These are phyloP conservation scores for Yponomeuta malinellus DNA, from an alignment of 2,888 invertebrate genomes.

Conservation along the genomic window DNA sequence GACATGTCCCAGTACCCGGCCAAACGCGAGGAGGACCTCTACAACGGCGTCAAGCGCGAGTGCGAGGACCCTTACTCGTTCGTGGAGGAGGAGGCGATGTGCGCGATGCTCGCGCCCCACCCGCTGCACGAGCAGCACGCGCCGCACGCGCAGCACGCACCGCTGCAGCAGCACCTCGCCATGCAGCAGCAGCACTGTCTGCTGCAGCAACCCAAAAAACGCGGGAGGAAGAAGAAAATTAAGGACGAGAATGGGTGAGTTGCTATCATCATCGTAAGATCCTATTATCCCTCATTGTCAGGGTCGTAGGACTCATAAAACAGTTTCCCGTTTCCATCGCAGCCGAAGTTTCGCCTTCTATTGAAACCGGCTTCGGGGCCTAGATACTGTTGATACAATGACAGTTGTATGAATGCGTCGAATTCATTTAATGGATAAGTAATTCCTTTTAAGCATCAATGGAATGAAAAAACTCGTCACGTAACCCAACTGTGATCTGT, in stretches of 20 bases:
- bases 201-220: slow-evolving; percentile 83
- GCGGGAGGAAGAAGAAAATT: slow-evolving; percentile 91
- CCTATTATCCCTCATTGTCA: not conserved
- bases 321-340: too few species aligned
- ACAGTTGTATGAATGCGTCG: too few species aligned
- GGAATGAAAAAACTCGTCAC: too few species aligned
- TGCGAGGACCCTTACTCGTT: slow-evolving; percentile 90
- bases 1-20: slow-evolving; percentile 58
- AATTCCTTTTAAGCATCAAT: too few species aligned
- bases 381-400: too few species aligned
- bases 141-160: not conserved
- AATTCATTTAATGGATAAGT: too few species aligned
- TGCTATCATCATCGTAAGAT: not conserved
- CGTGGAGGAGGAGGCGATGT: slow-evolving; percentile 85
- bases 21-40: slow-evolving; percentile 60
- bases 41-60: slow-evolving; percentile 74
- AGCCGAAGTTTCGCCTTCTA: too few species aligned
- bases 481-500: too few species aligned
- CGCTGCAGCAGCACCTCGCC: slow-evolving; percentile 48
- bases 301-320: too few species aligned
- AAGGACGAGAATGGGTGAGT: slow-evolving; percentile 78
- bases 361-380: too few species aligned
- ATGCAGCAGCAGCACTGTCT: slow-evolving; percentile 61
- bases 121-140: slow-evolving; percentile 40
- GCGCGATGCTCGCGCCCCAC: slow-evolving; percentile 64